phyloP scores from a whole-genome alignment of 2,888 invertebrate genomes.

The Drosophila phalerata region DNA sequence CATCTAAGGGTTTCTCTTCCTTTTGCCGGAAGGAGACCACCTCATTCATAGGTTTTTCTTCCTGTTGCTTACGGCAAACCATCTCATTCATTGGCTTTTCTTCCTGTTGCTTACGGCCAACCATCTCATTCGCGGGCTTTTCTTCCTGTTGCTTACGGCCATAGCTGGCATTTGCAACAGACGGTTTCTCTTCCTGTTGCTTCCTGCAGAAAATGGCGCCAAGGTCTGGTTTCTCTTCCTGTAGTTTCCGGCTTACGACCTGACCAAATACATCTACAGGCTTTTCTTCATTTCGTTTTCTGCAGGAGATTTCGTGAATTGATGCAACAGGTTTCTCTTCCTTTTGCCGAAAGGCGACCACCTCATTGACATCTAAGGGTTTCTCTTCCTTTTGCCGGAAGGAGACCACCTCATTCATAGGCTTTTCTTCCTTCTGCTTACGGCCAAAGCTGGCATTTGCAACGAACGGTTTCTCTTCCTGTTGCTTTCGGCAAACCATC shows the following conservation, averaged over 20 bases:
- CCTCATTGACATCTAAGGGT: background rate
- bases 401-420: background rate
- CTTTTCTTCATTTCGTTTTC: no score
- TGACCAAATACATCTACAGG: no score
- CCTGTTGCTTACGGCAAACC: background rate
- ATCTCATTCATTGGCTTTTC: constrained; percentile 10
- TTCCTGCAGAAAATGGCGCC: no score
- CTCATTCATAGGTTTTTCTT: background rate
- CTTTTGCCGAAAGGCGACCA: background rate
- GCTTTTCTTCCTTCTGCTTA: background rate
- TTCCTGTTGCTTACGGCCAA: background rate
- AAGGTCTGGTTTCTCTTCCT: no score
- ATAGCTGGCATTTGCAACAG: no score
- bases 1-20: background rate
- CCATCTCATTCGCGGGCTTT: no score
- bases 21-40: background rate
- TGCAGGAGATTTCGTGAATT: no score
- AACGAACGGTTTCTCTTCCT: background rate
- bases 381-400: background rate
- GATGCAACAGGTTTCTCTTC: no score
- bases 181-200: no score
- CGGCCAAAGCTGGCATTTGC: no score
- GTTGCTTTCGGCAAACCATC: background rate
- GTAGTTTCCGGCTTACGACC: no score
- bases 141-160: no score